Base-by-base conservation (phyloP, 1,140 invertebrate species). In the Ylistrum balloti region DNA sequence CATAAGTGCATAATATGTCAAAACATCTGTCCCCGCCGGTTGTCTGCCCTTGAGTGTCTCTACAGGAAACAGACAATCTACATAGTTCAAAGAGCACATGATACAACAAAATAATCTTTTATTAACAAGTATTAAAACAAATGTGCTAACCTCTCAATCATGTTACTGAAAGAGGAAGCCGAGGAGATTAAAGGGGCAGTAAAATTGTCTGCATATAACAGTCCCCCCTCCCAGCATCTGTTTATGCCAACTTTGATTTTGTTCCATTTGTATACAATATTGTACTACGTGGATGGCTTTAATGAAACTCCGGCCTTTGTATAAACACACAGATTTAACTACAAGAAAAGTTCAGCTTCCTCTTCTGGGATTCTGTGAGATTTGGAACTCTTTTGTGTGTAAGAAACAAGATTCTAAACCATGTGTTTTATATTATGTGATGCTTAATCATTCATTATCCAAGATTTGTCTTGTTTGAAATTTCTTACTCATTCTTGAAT, bases 401-500 rank as follows among this genome's bases (percentile, higher is more conserved):
- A 74, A n/a, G n/a, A 74, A 74, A 74, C 56, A 74, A 28, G 22
- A 74, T 74, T 74, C 7, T 74, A 28, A 74, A 74, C n/a, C 56
- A 74, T 74, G 22, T 74, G 56, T 74, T 74, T 74, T 28, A 11
- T n/a, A 28, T 74, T 74, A 28, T 74, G 22, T 74, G 56, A 74
- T 74, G 56, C 28, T n/a, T 74, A 28, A 74, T 74, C n/a, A 74
- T 74, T 74, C 28, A 28, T 28, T n/a, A 1, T 17, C n/a, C 5
- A n/a, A 74, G n/a, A 74, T 74, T 74, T 74, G 56, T 74, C n/a
- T 74, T 74, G 56, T 74, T 74, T 74, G 56, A 74, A 74, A 74
- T 74, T 74, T 74, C 56, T 74, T 74, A 74, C 22, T 74, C 56
- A 2, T 74, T 74, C 56, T 28, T 28, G 2, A 56, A 74, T 74